Evolutionary conservation across 2,888 invertebrate genomes (phyloP).

Genomic region (Perithous albicinctus): DNA sequence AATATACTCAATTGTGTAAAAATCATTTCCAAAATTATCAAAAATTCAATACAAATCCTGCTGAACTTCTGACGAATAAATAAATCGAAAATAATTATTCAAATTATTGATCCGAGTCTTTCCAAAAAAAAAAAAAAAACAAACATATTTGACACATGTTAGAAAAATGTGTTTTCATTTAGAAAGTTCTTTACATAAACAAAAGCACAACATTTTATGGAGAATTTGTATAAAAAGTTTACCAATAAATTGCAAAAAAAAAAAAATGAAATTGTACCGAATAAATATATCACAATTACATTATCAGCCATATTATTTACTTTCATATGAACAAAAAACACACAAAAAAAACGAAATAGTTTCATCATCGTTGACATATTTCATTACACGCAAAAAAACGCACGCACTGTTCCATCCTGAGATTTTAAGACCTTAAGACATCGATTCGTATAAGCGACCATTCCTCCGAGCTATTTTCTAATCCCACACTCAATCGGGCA

Average conservation of each 20-base stretch:
- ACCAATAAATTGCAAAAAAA: background rate
- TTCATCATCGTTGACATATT: background rate
- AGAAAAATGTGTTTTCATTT: no score
- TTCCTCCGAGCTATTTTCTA: conserved; percentile 27
- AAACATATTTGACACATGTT: no score
- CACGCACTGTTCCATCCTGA: background rate
- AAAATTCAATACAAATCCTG: no score
- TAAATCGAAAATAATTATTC: no score
- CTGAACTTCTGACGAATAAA: no score
- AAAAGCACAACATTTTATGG: no score
- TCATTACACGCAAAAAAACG: background rate
- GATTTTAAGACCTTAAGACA: background rate
- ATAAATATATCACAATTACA: background rate
- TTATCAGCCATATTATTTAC: background rate
- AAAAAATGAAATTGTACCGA: background rate
- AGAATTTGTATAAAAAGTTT: background rate
- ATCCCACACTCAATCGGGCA: conserved; percentile 30
- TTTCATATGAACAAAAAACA: background rate
- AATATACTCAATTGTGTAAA: no score
- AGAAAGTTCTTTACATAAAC: no score
- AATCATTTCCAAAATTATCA: no score
- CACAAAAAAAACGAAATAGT: background rate
- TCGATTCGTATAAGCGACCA: background rate
- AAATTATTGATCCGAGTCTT: no score
- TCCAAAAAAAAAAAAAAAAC: no score